phyloP scores from a whole-genome alignment of 2,888 invertebrate species.

The Stenichneumon culpator region DNA sequence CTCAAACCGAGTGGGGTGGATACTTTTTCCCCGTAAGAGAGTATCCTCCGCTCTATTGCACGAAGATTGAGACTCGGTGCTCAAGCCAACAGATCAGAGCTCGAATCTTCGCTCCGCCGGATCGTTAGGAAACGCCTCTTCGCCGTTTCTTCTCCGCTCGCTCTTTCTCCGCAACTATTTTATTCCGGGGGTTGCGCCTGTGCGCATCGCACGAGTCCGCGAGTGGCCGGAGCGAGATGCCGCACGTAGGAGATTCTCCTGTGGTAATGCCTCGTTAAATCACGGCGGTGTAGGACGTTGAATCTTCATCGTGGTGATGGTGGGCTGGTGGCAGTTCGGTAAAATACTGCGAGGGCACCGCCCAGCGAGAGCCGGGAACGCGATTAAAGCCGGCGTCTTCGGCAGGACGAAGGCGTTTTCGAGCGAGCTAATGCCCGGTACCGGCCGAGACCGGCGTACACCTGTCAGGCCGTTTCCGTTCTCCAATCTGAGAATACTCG shows the following conservation, averaged over 20 bases:
- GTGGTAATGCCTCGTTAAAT: conserved; percentile 64
- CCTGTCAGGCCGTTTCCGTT: conserved; percentile 73
- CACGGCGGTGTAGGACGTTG: conserved; percentile 19
- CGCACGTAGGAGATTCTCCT: not conserved
- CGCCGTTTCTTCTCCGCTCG: conserved; percentile 34
- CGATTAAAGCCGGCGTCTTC: conserved; percentile 71
- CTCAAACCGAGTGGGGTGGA: conserved; percentile 27
- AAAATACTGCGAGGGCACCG: conserved; percentile 68
- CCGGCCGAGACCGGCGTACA: conserved; percentile 47
- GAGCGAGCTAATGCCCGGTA: conserved; percentile 66
- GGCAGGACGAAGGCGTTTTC: conserved; percentile 39
- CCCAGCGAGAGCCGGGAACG: conserved; percentile 70
- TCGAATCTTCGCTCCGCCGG: conserved; percentile 41
- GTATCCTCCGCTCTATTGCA: conserved; percentile 26
- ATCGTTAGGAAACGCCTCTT: conserved; percentile 58
- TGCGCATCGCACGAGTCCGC: conserved; percentile 14
- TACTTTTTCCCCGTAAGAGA: conserved; percentile 12
- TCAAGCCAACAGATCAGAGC: conserved; percentile 22
- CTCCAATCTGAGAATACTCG: conserved; percentile 50
- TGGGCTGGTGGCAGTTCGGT: conserved; percentile 50
- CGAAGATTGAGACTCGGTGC: conserved; percentile 45
- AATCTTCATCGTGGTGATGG: conserved; percentile 28
- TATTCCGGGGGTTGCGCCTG: conserved; percentile 48
- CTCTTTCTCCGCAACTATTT: not conserved
- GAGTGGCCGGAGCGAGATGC: not conserved